A percentile compares a stretch with the other conserved stretches of the same genome.
Evolutionary conservation across 1,140 invertebrate species (phyloP).

Genomic region (Ceratina calcarata): DNA sequence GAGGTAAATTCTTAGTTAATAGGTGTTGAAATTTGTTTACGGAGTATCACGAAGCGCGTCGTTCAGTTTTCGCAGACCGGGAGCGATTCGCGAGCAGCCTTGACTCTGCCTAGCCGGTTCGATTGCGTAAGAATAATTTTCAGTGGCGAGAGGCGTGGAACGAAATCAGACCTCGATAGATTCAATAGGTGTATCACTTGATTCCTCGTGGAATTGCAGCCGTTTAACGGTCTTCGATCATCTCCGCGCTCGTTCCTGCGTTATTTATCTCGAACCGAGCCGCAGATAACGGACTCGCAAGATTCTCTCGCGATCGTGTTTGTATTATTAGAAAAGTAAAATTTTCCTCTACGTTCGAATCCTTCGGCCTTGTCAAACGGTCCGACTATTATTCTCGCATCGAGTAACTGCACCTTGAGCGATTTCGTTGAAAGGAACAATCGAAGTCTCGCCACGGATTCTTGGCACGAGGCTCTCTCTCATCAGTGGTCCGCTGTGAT

Average conservation of each 20-base stretch:
- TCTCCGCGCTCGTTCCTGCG: no score
- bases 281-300: no score
- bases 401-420: no score
- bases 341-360: no score
- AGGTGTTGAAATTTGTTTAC: no score
- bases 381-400: no score
- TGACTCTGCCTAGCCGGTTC: slow-evolving; percentile 21
- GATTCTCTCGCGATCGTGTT: no score
- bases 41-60: not conserved
- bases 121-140: slow-evolving; percentile 34
- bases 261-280: no score
- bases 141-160: slow-evolving; percentile 24
- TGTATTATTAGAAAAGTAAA: no score
- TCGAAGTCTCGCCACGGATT: slow-evolving; percentile 22
- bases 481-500: slow-evolving; percentile 7
- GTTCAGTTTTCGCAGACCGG: not conserved
- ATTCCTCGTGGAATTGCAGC: not conserved
- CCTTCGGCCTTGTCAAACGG: no score
- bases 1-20: no score
- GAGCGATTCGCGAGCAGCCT: slow-evolving; percentile 30
- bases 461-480: not conserved
- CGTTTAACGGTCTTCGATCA: no score
- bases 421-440: not conserved
- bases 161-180: not conserved
- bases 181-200: not conserved